Evolutionary conservation across 2,888 invertebrate genomes (phyloP), one percentile per base, ranked within the genome.

Genomic region (Drosophila cognata): DNA sequence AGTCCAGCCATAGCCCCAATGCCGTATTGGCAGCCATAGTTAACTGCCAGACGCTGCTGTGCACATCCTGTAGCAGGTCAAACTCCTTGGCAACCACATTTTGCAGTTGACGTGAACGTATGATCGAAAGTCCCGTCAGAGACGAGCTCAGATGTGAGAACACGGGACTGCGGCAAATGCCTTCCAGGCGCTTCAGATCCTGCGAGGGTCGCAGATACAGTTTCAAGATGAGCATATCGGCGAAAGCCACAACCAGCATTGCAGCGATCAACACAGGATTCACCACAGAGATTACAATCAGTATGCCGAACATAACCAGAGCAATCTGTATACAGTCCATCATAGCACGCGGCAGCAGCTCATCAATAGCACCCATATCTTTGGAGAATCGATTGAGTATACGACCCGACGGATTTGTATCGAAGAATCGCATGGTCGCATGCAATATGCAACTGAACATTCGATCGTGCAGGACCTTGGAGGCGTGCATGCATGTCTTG

Each of bases 121-220:
- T 98, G 0, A 98, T 98, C 43, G 96, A 95, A 36, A 99, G 94
- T 2, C 99, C 99, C 72, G 96, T 95, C 10, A 99, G 94, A 0
- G 97, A 96, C 0, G 98, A 96, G n/a, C 96, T 96, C 79, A 98
- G 95, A 91, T 98, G 98, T 0, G 98, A 97, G 92, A 98, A 98
- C 0, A 99, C 97, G 0, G 99, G 98, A 93, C 98, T 98, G 74
- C 97, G 95, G 67, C 96, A 95, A 69, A 95, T 95, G 81, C 96
- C 96, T 91, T 96, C 96, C 74, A 96, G 93, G 56, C 96, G 94
- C 91, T 96, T 97, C 0, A 97, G 94, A 89, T 96, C 96, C 83
- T 97, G 95, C 0, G 97, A 96, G 0, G 97, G 96, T 18, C 94
- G 94, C 51, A 97, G 92, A 91, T 97, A 97, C 89, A 96, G 94